A percentile compares a stretch with the other conserved stretches of the same genome.
Evolutionary conservation across 2,797 vertebrate genomes (phyloP).

Genomic region (Peromyscus eremicus): DNA sequence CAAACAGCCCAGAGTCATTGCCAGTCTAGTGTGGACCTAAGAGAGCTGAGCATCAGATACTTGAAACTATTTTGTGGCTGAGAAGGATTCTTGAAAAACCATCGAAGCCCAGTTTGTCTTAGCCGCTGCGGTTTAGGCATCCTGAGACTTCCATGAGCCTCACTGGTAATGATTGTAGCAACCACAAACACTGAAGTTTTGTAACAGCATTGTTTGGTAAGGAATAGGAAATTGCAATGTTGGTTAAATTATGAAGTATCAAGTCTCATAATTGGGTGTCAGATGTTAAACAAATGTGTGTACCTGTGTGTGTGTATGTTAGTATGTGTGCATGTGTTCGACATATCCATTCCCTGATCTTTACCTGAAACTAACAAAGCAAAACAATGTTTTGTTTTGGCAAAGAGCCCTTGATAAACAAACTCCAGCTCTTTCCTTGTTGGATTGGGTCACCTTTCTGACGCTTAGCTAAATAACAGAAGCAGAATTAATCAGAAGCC

Average conservation of each 20-base stretch:
- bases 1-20: conserved; percentile 35
- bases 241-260: conserved; percentile 20
- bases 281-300: neutral
- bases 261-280: neutral
- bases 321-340: neutral
- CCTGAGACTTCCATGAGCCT: conserved; percentile 23
- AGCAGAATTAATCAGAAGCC: conserved; percentile 27
- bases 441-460: conserved; percentile 29
- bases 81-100: conserved; percentile 70
- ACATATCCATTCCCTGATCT: neutral
- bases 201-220: conserved; percentile 23
- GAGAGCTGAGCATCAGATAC: conserved; percentile 41
- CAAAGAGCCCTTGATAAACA: conserved; percentile 68
- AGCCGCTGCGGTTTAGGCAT: conserved; percentile 59
- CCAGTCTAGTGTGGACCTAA: conserved; percentile 35
- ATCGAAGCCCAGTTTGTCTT: conserved; percentile 63
- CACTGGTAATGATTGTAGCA: neutral
- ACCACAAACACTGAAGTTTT: conserved; percentile 58
- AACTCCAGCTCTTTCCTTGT: conserved; percentile 51
- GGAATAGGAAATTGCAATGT: conserved; percentile 60
- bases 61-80: conserved; percentile 59
- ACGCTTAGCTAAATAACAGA: conserved; percentile 39
- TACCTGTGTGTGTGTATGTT: neutral
- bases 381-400: conserved; percentile 2
- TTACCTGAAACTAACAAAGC: conserved; percentile 44